These are phyloP conservation scores for Nebria brevicollis DNA, from an alignment of 2,888 invertebrate genomes.

Conservation along the genomic window DNA sequence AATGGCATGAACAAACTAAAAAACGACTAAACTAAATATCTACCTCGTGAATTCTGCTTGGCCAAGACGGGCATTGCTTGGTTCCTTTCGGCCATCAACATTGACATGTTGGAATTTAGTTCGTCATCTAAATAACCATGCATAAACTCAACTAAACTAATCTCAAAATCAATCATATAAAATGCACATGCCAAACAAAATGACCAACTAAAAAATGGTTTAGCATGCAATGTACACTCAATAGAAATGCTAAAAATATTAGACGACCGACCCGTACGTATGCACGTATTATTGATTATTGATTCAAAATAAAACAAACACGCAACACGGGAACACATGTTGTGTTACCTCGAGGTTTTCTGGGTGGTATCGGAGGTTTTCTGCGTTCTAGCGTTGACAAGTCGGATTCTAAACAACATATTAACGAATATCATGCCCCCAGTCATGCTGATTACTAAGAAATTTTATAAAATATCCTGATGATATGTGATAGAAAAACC, in stretches of 20 bases:
- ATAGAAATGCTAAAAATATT: background rate
- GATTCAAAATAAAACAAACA: background rate
- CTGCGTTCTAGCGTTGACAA: conserved; percentile 46
- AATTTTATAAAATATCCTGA: too few relatives aligned
- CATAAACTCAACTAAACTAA: conserved; percentile 9
- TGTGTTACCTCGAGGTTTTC: conserved; percentile 41
- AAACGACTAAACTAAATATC: conserved; percentile 3
- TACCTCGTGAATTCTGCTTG: conserved; percentile 37
- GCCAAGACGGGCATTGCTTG: conserved; percentile 12
- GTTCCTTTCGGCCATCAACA: conserved; percentile 34
- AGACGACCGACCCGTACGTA: too few relatives aligned
- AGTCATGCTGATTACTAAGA: too few relatives aligned
- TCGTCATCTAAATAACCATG: conserved; percentile 31
- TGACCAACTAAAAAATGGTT: background rate
- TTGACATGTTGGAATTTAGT: conserved; percentile 30
- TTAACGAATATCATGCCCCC: background rate
- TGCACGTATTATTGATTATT: background rate
- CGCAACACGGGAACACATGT: conserved; percentile 17
- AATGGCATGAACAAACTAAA: background rate
- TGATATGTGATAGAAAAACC: too few relatives aligned
- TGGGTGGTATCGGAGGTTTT: conserved; percentile 45
- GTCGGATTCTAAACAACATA: conserved; percentile 44
- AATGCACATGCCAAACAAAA: background rate
- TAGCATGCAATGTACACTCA: background rate
- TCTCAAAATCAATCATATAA: background rate